Evolutionary conservation across 2,888 invertebrate species (phyloP).

Genomic region (Parnassius glacialis): DNA sequence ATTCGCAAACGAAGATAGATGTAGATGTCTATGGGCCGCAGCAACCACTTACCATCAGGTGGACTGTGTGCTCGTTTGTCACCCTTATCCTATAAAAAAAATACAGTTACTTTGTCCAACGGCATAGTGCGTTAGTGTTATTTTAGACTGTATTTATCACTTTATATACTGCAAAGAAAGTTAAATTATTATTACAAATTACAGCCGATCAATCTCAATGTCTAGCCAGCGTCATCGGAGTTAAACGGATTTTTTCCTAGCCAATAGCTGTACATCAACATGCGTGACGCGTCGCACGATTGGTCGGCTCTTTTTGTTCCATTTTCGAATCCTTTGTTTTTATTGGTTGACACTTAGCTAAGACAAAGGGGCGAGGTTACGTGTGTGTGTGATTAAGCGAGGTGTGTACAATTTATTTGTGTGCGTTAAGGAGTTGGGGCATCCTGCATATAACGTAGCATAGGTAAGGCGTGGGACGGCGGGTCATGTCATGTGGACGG

Average conservation of each 20-base stretch:
- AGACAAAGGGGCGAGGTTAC: conserved; percentile 76
- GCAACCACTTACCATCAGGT: no score
- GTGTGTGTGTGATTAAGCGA: conserved; percentile 65
- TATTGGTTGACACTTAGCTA: conserved; percentile 82
- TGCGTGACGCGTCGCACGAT: conserved; percentile 75
- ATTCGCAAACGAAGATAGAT: no score
- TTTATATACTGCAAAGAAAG: conserved; percentile 48
- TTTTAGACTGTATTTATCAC: conserved; percentile 27
- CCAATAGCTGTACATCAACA: conserved; percentile 78
- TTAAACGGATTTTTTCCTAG: conserved; percentile 78
- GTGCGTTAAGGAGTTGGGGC: conserved; percentile 74
- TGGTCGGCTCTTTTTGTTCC: conserved; percentile 79
- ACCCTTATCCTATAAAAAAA: no score
- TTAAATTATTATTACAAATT: conserved; percentile 51
- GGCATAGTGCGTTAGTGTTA: no score
- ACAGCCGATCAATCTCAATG: conserved; percentile 69
- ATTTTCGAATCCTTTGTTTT: conserved; percentile 81
- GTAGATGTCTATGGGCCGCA: no score
- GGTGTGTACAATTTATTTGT: conserved; percentile 47
- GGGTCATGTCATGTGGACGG: conserved; percentile 45
- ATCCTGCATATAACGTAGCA: conserved; percentile 47
- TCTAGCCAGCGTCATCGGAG: conserved; percentile 75
- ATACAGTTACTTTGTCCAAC: no score
- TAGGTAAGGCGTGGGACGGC: conserved; percentile 53
- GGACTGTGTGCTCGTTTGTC: no score